Base-by-base conservation (phyloP, 2,888 invertebrate genomes). In the Metallyticus violacea region DNA sequence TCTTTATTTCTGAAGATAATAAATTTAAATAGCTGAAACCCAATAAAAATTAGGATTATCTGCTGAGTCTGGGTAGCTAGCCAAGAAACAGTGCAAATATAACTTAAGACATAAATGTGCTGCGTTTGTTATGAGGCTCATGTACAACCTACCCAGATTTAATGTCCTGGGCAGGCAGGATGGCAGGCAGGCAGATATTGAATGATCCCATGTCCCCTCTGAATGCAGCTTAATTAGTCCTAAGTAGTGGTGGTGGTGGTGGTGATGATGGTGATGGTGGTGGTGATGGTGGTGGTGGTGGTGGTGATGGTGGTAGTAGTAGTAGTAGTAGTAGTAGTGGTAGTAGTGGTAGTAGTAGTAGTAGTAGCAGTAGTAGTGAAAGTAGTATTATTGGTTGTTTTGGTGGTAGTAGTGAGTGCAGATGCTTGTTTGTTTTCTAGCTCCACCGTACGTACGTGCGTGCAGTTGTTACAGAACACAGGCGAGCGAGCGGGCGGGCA, bases 391-490 rank as follows among this genome's bases (percentile, higher is more conserved):
- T 62, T 15, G 40, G 40, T 62, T 9, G 40, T 62, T 62, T 62
- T 62, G 40, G 40, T 62, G 15, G 40, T 85, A 80, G 76, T 85
- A 81, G 81, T 84, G 86, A 86, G 86, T 86, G 84, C 84, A 85
- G 85, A 76, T 77, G 81, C 28, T 79, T 86, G 83, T 84, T 81
- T 81, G 81, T 81, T 83, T 83, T 27, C 83, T 83, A 83, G 83
- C 88, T 88, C 87, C 88, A 88, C 88, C 85, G 87, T 86, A 86
- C 88, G 88, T 87, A 88, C 88, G 88, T 88, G 88, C 88, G 87
- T 88, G 87, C 87, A 88, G 88, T 84, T 88, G 88, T 88, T 88
- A 88, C 85, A 77, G 87, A 86, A 82, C 86, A 88, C 88, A 87
- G 85, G 88, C 40, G 40, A 62, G 40, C 83, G 83, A 83, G 83